A percentile compares a stretch with the other conserved stretches of the same genome.
These are phyloP conservation scores for Achlya flavicornis DNA, from an alignment of 2,888 invertebrate genomes.

Conservation along the genomic window DNA sequence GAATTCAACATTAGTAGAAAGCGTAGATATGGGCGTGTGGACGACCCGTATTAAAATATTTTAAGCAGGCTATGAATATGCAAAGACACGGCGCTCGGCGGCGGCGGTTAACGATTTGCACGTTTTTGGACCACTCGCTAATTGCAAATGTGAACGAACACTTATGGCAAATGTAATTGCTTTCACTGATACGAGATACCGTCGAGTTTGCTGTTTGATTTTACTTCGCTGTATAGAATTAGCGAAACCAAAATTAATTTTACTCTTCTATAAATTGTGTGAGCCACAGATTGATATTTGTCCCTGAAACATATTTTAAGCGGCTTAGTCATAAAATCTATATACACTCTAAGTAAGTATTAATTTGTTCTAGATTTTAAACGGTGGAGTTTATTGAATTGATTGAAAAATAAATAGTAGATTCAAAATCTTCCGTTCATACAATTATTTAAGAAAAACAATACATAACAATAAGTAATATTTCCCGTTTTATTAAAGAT, in stretches of 20 bases:
- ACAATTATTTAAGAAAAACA: not conserved
- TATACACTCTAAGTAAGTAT: no score
- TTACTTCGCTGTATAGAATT: slow-evolving; percentile 39
- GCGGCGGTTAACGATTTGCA: slow-evolving; percentile 81
- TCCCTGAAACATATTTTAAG: not conserved
- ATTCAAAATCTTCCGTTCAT: no score
- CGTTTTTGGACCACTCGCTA: slow-evolving; percentile 82
- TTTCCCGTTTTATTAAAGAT: slow-evolving; percentile 23
- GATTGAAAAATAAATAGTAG: no score
- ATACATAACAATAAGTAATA: not conserved
- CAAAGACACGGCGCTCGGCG: slow-evolving; percentile 78
- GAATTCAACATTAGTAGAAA: slow-evolving; percentile 77
- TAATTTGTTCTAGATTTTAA: no score
- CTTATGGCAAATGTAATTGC: slow-evolving; percentile 81
- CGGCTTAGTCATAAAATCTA: not conserved
- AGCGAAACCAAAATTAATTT: slow-evolving; percentile 45
- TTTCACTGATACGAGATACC: slow-evolving; percentile 72
- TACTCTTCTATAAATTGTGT: slow-evolving; percentile 19
- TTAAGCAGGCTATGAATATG: slow-evolving; percentile 84
- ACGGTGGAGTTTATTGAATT: no score
- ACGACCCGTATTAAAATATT: slow-evolving; percentile 81
- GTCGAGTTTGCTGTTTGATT: slow-evolving; percentile 63
- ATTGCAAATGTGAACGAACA: slow-evolving; percentile 82
- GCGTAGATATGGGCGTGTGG: slow-evolving; percentile 64
- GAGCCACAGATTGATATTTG: not conserved